These are phyloP conservation scores for Hirudinaria manillensis DNA, from an alignment of 2,888 invertebrate genomes.

Conservation along the genomic window DNA sequence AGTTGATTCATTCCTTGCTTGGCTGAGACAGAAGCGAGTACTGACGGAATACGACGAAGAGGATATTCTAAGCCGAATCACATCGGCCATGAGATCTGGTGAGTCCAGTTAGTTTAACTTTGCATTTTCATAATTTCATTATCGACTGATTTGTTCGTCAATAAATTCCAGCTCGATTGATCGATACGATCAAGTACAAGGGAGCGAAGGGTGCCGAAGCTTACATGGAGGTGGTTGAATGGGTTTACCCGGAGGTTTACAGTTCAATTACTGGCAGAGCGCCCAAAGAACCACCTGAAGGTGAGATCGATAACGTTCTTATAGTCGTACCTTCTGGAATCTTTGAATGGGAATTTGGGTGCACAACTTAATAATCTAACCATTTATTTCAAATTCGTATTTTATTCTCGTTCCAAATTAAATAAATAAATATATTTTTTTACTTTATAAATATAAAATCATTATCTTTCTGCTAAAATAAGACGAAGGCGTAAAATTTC, in stretches of 20 bases:
- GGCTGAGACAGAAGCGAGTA: conserved; percentile 17
- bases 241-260: conserved; percentile 18
- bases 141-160: too few relatives aligned
- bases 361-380: neutral
- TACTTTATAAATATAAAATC: too few relatives aligned
- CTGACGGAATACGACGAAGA: conserved; percentile 15
- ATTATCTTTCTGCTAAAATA: too few relatives aligned
- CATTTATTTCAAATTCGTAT: neutral
- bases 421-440: too few relatives aligned
- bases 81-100: conserved; percentile 9
- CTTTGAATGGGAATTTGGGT: neutral
- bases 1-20: conserved; percentile 5
- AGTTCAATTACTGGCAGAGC: neutral
- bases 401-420: neutral
- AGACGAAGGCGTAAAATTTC: too few relatives aligned
- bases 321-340: neutral
- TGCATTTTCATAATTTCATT: too few relatives aligned
- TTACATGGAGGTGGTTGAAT: conserved; percentile 24
- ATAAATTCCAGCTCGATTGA: conserved; percentile 4
- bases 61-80: neutral
- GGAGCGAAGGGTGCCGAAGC: conserved; percentile 1
- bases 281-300: neutral
- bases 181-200: conserved; percentile 23
- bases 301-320: neutral
- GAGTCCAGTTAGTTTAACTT: neutral